Conservation (phyloP, 2,797 vertebrate species). For the Ptychobarbus kaznakovi region DNA sequence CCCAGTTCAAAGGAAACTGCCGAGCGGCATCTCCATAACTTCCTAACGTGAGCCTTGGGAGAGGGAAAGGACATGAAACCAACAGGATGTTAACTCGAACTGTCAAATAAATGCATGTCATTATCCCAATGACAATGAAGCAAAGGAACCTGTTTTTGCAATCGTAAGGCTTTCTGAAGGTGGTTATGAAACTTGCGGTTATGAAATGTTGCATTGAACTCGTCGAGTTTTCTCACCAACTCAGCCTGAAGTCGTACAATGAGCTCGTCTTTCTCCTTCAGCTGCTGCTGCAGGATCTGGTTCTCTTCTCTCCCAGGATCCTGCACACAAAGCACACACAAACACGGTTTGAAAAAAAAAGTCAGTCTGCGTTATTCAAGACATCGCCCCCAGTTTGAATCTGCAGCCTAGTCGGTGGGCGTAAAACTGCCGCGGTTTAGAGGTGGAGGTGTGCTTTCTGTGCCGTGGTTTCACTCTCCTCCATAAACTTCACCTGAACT, state of each 20-base stretch:
- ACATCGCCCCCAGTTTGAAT: conserved; percentile 48
- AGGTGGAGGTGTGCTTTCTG: conserved; percentile 43
- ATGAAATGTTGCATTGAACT: conserved; percentile 22
- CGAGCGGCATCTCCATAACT: conserved; percentile 24
- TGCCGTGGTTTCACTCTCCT: conserved; percentile 42
- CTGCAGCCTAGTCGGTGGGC: conserved; percentile 31
- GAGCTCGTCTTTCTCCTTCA: conserved; percentile 93
- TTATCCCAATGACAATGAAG: conserved; percentile 12
- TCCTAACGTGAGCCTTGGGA: conserved; percentile 14
- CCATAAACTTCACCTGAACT: conserved; percentile 55
- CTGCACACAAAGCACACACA: conserved; percentile 59
- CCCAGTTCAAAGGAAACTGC: conserved; percentile 31
- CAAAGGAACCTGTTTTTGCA: conserved; percentile 25
- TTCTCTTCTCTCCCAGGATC: conserved; percentile 90
- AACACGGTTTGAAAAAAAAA: conserved; percentile 40
- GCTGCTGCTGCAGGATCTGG: conserved; percentile 84
- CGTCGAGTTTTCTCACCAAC: conserved; percentile 83
- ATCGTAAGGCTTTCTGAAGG: conserved; percentile 14
- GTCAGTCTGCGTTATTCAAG: conserved; percentile 50
- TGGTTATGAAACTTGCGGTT: conserved; percentile 40
- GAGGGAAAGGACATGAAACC: not conserved
- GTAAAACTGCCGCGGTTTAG: conserved; percentile 21
- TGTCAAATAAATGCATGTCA: conserved; percentile 1
- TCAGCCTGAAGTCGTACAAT: conserved; percentile 90
- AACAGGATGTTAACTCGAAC: conserved; percentile 14